These are phyloP conservation scores for Burhinus oedicnemus DNA, from an alignment of 2,113 vertebrate species.

Conservation along the genomic window DNA sequence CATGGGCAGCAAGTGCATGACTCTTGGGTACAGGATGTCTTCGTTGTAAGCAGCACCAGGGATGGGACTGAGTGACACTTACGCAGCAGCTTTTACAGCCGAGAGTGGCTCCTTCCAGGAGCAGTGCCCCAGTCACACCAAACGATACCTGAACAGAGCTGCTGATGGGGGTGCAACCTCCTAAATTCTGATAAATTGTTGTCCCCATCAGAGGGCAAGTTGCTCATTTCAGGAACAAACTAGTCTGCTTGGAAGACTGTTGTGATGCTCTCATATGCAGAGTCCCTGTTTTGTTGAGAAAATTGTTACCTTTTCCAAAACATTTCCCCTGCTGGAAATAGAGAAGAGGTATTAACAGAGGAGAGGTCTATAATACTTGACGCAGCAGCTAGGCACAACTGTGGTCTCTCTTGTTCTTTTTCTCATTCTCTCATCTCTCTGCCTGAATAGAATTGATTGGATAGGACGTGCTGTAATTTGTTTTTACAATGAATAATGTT, in stretches of 20 bases:
- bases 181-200: not conserved
- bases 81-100: not conserved
- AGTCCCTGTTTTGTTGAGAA: not conserved
- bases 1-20: fast-evolving
- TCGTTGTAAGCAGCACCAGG: not conserved
- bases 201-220: not conserved
- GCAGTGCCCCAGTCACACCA: not conserved
- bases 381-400: not conserved
- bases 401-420: not conserved
- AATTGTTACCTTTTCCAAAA: not conserved
- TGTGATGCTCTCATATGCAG: not conserved
- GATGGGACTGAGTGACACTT: not conserved
- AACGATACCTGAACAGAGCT: not conserved
- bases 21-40: not conserved
- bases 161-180: not conserved
- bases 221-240: not conserved
- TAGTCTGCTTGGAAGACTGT: not conserved
- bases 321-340: not conserved
- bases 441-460: constrained; percentile 33
- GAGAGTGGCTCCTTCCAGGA: not conserved
- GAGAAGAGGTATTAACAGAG: not conserved
- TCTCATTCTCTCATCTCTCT: constrained; percentile 1
- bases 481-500: constrained; percentile 48
- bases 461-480: constrained; percentile 46
- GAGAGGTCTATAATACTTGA: not conserved